Percentiles rank a stretch among this genome's conserved stretches.
Conservation (phyloP, 1,140 invertebrate species). For the Brachionus asplanchnoidis region DNA sequence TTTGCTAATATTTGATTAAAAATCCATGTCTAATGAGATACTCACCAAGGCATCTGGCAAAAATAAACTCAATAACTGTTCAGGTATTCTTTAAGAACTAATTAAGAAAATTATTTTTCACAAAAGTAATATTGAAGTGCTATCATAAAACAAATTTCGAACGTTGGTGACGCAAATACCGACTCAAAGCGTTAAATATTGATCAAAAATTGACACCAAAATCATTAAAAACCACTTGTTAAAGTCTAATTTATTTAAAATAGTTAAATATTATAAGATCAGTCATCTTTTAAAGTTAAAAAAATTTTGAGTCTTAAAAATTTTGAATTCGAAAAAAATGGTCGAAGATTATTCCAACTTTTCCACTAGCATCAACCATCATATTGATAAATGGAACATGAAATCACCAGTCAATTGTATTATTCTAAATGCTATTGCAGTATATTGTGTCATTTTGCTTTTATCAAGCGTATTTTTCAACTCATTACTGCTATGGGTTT, state of each 20-base stretch:
- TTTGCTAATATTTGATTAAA: no score
- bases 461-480: slow-evolving; percentile 11
- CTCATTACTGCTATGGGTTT: not conserved
- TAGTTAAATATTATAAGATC: not conserved
- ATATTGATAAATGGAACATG: not conserved
- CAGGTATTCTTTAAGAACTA: not conserved
- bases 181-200: not conserved
- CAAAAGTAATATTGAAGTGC: not conserved
- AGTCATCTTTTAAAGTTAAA: not conserved
- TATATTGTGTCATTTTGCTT: not conserved
- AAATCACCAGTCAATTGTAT: slow-evolving; percentile 8
- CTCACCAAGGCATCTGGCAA: not conserved
- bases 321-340: not conserved
- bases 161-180: not conserved
- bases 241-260: not conserved
- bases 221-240: not conserved
- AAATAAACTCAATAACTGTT: not conserved
- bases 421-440: not conserved
- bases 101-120: not conserved
- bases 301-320: not conserved
- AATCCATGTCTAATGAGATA: no score
- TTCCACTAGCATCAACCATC: not conserved
- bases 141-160: not conserved
- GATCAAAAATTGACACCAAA: not conserved
- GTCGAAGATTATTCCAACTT: not conserved